phyloP scores from a whole-genome alignment of 2,797 vertebrate genomes.

The Pygocentrus nattereri region DNA sequence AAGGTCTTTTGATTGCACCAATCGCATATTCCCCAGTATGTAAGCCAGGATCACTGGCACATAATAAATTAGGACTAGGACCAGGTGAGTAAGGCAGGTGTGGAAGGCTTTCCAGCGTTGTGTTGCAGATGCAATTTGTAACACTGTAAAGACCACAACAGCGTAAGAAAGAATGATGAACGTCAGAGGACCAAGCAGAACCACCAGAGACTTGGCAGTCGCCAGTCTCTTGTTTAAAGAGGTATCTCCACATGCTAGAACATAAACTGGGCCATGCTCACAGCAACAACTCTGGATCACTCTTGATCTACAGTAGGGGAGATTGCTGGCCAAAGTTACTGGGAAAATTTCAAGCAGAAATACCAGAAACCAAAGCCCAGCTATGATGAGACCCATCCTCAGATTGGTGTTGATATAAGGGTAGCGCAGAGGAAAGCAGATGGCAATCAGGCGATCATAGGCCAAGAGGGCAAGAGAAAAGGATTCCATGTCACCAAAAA shows the following conservation, averaged over 20 bases:
- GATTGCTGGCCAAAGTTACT: conserved; percentile 46
- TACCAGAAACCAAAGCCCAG: conserved; percentile 53
- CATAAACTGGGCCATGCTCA: conserved; percentile 59
- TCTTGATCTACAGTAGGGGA: conserved; percentile 58
- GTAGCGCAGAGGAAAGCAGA: conserved; percentile 62
- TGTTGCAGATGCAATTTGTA: conserved; percentile 48
- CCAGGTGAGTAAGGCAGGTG: conserved; percentile 57
- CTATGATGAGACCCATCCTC: conserved; percentile 55
- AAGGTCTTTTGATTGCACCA: conserved; percentile 39
- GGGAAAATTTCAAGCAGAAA: conserved; percentile 55
- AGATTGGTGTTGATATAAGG: conserved; percentile 57
- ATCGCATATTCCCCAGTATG: conserved; percentile 33
- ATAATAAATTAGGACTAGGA: conserved; percentile 54
- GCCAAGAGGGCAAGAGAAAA: conserved; percentile 63
- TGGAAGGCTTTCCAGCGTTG: conserved; percentile 58
- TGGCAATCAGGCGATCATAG: conserved; percentile 62
- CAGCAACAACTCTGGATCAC: conserved; percentile 59
- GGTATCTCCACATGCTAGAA: conserved; percentile 55
- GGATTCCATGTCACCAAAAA: conserved; percentile 64
- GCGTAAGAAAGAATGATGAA: conserved; percentile 61
- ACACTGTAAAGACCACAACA: conserved; percentile 50
- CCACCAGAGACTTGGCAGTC: conserved; percentile 47
- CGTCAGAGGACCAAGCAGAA: conserved; percentile 53
- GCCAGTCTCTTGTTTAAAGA: conserved; percentile 51
- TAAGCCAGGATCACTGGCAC: conserved; percentile 51